phyloP scores from a whole-genome alignment of 2,888 invertebrate genomes.

The Eremobia ochroleuca region DNA sequence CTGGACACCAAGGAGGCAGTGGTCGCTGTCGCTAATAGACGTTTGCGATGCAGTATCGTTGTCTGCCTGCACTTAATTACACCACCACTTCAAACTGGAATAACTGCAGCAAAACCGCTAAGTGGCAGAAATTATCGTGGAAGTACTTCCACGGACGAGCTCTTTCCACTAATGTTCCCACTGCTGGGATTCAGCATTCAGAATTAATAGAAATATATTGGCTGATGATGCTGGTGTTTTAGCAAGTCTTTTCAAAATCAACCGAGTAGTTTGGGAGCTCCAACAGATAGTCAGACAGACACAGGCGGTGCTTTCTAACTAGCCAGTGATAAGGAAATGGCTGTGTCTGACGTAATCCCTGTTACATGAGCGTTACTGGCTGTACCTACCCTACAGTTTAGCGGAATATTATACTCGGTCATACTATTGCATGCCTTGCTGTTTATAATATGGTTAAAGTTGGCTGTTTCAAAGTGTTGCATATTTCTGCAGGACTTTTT shows the following conservation, averaged over 20 bases:
- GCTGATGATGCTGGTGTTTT: neutral
- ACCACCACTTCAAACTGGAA: neutral
- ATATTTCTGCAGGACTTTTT: neutral
- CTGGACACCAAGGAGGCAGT: neutral
- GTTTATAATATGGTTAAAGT: too few species aligned
- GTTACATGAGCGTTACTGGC: slow-evolving; percentile 10
- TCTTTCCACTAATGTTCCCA: neutral
- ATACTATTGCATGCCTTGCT: neutral
- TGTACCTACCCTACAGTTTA: slow-evolving; percentile 13
- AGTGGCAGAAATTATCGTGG: neutral
- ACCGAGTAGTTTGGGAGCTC: neutral
- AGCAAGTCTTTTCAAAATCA: neutral
- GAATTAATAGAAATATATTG: neutral
- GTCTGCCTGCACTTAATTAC: neutral
- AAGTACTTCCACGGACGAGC: neutral
- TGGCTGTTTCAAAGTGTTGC: neutral
- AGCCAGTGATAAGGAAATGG: slow-evolving; percentile 34
- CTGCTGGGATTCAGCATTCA: neutral
- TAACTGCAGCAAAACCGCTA: neutral
- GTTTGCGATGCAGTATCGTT: neutral
- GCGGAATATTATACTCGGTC: neutral
- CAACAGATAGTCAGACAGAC: slow-evolving; percentile 2
- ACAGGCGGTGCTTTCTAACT: neutral
- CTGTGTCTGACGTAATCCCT: slow-evolving; percentile 23
- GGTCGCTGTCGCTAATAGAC: neutral